Evolutionary conservation across 1,140 invertebrate genomes (phyloP), one percentile per base, ranked within the genome.

Genomic region (Nasonia longicornis): DNA sequence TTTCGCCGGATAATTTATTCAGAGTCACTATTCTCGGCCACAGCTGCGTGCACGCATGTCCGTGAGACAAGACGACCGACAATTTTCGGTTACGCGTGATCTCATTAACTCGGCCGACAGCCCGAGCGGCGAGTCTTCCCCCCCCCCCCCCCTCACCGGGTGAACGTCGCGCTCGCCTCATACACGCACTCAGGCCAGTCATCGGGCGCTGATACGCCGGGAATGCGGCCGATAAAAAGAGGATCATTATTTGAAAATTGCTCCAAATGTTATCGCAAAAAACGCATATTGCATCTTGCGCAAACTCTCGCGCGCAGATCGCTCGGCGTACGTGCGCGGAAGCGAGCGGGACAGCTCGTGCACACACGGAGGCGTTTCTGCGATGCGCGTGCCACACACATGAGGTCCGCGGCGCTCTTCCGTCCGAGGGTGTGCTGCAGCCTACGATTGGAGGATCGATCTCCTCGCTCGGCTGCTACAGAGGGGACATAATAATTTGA

Each of bases 21-120:
- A 70, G 38, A 70, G 12, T 69, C 66, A 69, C n/a, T 16, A 26
- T 14, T 66, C 14, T 66, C n/a, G 64, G 7, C 6, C 64, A 2
- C 22, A 35, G 31, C 31, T 35, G 31, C 31, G 31, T 35, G 4
- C 4, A 35, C 31, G 31, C 31, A 35, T 35, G 31, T 35, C 31
- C 31, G 31, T 90, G 87, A 90, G 89, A 89, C 89, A 86, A 84
- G 86, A 87, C 86, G 86, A 82, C 86, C 87, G 85, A 88, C 89
- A 89, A 90, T 90, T 90, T 90, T 90, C 86, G 89, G 87, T 89
- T 90, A 90, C 87, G 88, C 89, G 89, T 90, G 89, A 90, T 90
- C 89, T 90, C 89, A 90, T 89, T 90, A 90, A 90, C 87, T 89
- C 84, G 84, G 83, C 82, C 84, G 84, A 84, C 82, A 80, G 72